These are phyloP conservation scores for Tragelaphus scriptus DNA, from an alignment of 2,113 vertebrate species.

Conservation along the genomic window DNA sequence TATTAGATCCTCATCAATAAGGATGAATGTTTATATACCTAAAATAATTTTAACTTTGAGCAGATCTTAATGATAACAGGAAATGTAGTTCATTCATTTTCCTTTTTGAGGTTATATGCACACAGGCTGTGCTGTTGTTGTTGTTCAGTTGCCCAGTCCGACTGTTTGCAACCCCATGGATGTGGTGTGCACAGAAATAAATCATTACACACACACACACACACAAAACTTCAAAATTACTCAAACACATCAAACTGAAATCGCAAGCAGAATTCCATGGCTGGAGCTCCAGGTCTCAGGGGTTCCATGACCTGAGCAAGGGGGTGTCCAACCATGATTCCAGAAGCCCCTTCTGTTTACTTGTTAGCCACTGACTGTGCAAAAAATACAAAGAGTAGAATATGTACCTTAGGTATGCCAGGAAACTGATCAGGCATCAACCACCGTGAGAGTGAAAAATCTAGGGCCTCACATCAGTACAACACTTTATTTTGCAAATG, in stretches of 20 bases:
- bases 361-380: not conserved
- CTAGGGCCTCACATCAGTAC: not conserved
- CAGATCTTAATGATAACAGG: not conserved
- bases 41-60: not conserved
- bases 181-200: not conserved
- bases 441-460: not conserved
- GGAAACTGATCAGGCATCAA: not conserved
- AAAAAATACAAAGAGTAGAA: not conserved
- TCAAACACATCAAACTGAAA: not conserved
- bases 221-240: not conserved
- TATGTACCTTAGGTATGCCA: rapidly evolving
- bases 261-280: too few relatives aligned
- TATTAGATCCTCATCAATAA: not conserved
- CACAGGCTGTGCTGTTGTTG: not conserved
- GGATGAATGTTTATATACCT: not conserved
- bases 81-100: not conserved
- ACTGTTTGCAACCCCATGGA: not conserved
- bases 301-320: rapidly evolving
- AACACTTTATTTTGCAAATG: not conserved
- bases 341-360: not conserved
- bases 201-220: not conserved
- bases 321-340: not conserved
- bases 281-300: not conserved
- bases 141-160: rapidly evolving
- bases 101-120: not conserved